Evolutionary conservation across 2,113 vertebrate genomes (phyloP), one percentile per base, ranked within the genome.

Genomic region (Apteryx owenii): DNA sequence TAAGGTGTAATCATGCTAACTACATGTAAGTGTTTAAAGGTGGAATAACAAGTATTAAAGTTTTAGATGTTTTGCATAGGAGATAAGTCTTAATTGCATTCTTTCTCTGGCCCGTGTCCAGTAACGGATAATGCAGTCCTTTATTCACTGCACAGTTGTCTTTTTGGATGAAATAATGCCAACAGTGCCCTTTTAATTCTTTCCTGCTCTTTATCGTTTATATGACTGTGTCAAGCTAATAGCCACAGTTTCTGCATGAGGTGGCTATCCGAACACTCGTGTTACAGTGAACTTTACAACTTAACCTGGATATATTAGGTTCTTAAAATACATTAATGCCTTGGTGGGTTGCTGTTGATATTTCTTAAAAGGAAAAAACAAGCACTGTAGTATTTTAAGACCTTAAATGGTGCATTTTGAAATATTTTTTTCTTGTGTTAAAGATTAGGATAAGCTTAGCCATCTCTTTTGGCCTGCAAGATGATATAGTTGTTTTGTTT

Each of bases 21-120:
- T 33, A 14, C 44, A 31, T 77, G 25, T 42, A 61, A 73, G 15
- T 56, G 40, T 66, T 84, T 8, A 40, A 70, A 85, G 81, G 9
- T 48, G 25, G 90, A 82, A 70, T 84, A 94, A 76, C 58, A 48
- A 33, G 6, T 76, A 94, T 94, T 97, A 87, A 91, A 93, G 44
- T 58, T 93, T 60, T 40, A 72, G 61, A 79, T 84, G 61, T 94
- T 95, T 95, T 84, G 73, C 75, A 83, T 65, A 93, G 60, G 40
- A 73, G 23, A 6, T 10, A 10, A 44, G 54, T 68, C 56, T 72
- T 33, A 16, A 9, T 53, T 51, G 61, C 38, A 19, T 69, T 84
- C 2, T 89, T 86, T 65, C 82, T 56, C 40, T 71, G 21, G 36
- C 62, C 56, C 2, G 0, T 46, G 33, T 42, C 36, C 21, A 31